These are phyloP conservation scores for Periophthalmodon schlosseri DNA, from an alignment of 2,113 vertebrate species.

Conservation along the genomic window DNA sequence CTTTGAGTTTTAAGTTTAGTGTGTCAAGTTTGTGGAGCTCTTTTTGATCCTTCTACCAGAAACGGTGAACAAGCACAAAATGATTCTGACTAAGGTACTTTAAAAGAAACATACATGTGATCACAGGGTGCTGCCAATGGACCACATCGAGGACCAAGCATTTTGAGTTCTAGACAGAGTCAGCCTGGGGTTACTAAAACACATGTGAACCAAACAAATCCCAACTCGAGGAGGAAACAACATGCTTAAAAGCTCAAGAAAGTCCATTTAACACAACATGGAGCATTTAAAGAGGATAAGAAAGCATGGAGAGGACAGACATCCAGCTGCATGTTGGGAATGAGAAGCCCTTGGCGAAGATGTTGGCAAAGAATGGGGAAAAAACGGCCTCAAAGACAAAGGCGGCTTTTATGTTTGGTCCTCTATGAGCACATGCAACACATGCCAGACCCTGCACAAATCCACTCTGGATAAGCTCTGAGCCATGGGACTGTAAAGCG, in stretches of 20 bases:
- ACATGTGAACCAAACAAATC: too few species aligned
- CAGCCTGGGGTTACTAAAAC: too few species aligned
- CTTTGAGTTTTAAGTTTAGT: too few species aligned
- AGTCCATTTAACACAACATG: not conserved
- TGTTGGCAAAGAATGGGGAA: not conserved
- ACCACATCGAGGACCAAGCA: too few species aligned
- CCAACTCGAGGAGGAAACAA: not conserved
- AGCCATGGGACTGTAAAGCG: constrained; percentile 29
- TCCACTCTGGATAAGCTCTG: constrained; percentile 20
- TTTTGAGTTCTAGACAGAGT: too few species aligned
- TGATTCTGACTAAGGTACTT: too few species aligned
- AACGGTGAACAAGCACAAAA: too few species aligned
- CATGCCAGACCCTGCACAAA: constrained; percentile 19
- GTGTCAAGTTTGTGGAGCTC: too few species aligned
- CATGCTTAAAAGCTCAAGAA: not conserved
- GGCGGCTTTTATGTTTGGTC: constrained; percentile 1
- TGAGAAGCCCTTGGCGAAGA: not conserved
- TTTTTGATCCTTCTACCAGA: too few species aligned
- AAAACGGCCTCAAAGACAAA: not conserved
- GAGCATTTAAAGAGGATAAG: not conserved
- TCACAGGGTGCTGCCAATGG: too few species aligned
- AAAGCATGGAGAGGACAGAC: not conserved
- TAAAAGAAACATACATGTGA: too few species aligned
- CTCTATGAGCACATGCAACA: constrained; percentile 4
- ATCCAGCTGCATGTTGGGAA: not conserved